These are phyloP conservation scores for Sminthurides aquaticus DNA, from an alignment of 2,888 invertebrate species.

Conservation along the genomic window DNA sequence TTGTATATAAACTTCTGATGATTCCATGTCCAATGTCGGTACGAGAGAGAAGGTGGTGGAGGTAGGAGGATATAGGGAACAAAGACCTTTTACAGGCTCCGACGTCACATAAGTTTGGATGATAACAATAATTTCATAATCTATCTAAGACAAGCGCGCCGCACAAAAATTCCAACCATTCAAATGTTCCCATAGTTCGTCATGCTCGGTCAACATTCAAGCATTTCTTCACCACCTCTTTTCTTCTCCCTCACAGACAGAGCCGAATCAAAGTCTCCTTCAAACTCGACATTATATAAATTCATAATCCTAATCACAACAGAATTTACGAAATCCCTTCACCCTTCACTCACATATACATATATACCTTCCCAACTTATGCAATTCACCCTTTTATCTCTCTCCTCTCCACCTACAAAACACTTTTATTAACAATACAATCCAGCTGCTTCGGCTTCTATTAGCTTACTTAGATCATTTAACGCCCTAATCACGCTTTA, in stretches of 20 bases:
- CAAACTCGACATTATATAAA: neutral
- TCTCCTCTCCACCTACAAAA: neutral
- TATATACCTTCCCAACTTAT: neutral
- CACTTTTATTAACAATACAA: neutral
- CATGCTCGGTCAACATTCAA: neutral
- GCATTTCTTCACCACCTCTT: neutral
- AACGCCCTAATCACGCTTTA: neutral
- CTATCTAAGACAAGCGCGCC: neutral
- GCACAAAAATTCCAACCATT: neutral
- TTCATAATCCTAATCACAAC: neutral
- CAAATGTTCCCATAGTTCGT: neutral
- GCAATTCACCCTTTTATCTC: neutral
- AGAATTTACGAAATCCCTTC: neutral
- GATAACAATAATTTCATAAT: neutral
- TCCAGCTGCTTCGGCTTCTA: neutral
- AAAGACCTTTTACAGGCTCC: too few relatives aligned
- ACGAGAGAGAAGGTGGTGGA: too few relatives aligned
- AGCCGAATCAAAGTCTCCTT: too few relatives aligned
- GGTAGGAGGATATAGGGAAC: too few relatives aligned
- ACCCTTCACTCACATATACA: neutral
- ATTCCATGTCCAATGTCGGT: too few relatives aligned
- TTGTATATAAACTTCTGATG: too few relatives aligned
- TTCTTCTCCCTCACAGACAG: too few relatives aligned
- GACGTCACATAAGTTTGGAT: too few relatives aligned
- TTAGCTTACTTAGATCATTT: neutral